phyloP scores from a whole-genome alignment of 2,888 invertebrate species.

The Perdita meconis region DNA sequence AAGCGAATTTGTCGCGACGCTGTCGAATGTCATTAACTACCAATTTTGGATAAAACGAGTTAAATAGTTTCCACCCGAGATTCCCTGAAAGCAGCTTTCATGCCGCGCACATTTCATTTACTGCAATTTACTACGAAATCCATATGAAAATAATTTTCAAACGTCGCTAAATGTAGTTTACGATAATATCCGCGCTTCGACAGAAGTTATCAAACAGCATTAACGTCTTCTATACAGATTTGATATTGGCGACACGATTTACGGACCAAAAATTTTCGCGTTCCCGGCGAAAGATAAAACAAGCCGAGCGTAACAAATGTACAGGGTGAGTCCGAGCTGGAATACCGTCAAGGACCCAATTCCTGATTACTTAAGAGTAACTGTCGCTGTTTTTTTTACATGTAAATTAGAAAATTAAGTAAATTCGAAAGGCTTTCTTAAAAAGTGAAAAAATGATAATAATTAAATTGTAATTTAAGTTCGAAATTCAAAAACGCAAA shows the following conservation, averaged over 20 bases:
- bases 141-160: constrained; percentile 58
- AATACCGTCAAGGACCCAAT: too few relatives aligned
- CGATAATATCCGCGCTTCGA: constrained; percentile 42
- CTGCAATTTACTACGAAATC: constrained; percentile 55
- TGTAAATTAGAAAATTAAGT: too few relatives aligned
- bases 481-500: too few relatives aligned
- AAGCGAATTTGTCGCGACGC: constrained; percentile 41
- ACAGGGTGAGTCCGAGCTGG: too few relatives aligned
- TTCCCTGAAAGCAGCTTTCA: constrained; percentile 56
- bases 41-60: constrained; percentile 54
- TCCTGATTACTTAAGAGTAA: too few relatives aligned
- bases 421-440: too few relatives aligned
- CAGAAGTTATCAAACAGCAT: constrained; percentile 55
- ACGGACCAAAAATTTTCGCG: constrained; percentile 7
- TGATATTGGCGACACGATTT: constrained; percentile 23
- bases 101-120: constrained; percentile 49
- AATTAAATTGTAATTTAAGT: too few relatives aligned
- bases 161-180: constrained; percentile 56
- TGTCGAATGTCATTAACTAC: constrained; percentile 56
- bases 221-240: constrained; percentile 42
- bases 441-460: too few relatives aligned
- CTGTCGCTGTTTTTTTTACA: too few relatives aligned
- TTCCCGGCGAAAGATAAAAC: background rate
- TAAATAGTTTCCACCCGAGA: constrained; percentile 49
- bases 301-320: background rate